phyloP scores from a whole-genome alignment of 2,888 invertebrate species.

The Perizoma flavofasciatum region DNA sequence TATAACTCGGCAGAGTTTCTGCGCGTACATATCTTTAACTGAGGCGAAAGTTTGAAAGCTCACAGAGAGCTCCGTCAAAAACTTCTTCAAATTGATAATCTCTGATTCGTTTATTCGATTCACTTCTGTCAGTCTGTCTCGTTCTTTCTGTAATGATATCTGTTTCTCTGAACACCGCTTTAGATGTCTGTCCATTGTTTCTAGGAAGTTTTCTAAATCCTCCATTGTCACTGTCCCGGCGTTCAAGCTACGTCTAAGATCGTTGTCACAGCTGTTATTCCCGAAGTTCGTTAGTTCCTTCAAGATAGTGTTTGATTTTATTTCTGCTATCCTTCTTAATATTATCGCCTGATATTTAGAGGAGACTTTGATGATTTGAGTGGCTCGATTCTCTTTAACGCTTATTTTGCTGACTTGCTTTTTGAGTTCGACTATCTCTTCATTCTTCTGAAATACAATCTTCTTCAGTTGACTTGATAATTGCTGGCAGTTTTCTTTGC shows the following conservation, averaged over 20 bases:
- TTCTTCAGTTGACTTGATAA: slow-evolving; percentile 72
- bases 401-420: slow-evolving; percentile 72
- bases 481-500: slow-evolving; percentile 68
- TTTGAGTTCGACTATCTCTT: slow-evolving; percentile 73
- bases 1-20: slow-evolving; percentile 66
- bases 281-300: slow-evolving; percentile 75
- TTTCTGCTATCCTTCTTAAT: slow-evolving; percentile 72
- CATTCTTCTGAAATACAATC: slow-evolving; percentile 72
- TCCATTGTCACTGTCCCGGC: slow-evolving; percentile 74
- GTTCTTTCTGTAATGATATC: slow-evolving; percentile 64
- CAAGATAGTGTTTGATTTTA: slow-evolving; percentile 70
- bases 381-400: slow-evolving; percentile 67
- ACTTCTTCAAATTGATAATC: slow-evolving; percentile 70
- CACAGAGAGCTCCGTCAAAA: slow-evolving; percentile 68
- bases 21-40: slow-evolving; percentile 67
- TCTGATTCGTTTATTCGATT: slow-evolving; percentile 74
- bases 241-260: slow-evolving; percentile 61
- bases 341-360: slow-evolving; percentile 78
- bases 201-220: slow-evolving; percentile 74
- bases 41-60: slow-evolving; percentile 70
- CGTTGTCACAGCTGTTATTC: slow-evolving; percentile 62
- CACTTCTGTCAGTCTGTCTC: slow-evolving; percentile 67
- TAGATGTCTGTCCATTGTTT: slow-evolving; percentile 73
- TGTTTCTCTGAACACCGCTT: slow-evolving; percentile 71
- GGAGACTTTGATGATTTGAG: slow-evolving; percentile 75